phyloP scores from a whole-genome alignment of 2,888 invertebrate genomes.

The Nipponacmea schrenckii region DNA sequence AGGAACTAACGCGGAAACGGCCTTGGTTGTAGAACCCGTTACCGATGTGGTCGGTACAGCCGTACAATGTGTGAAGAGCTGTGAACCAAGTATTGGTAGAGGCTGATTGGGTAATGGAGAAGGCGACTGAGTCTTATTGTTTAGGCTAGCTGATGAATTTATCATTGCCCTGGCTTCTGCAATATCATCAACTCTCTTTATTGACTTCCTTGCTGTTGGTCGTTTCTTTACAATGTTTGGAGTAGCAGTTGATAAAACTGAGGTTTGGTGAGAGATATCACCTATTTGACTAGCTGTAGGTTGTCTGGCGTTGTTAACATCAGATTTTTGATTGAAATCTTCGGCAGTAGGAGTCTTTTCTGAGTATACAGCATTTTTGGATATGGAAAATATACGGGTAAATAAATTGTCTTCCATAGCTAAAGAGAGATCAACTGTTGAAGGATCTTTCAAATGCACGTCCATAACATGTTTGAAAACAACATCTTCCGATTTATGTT shows the following conservation, averaged over 20 bases:
- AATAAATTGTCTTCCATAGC: conserved; percentile 44
- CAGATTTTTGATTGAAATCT: background rate
- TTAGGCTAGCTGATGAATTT: background rate
- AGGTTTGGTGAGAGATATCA: background rate
- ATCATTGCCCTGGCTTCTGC: background rate
- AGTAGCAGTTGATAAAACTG: background rate
- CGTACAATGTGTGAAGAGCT: background rate
- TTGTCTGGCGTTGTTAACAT: background rate
- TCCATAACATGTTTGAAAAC: conserved; percentile 42
- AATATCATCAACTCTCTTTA: background rate
- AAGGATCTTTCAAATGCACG: conserved; percentile 32
- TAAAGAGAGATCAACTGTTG: conserved; percentile 40
- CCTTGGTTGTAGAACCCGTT: background rate
- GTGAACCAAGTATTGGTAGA: background rate
- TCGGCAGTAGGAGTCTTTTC: conserved; percentile 18
- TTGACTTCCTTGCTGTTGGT: background rate
- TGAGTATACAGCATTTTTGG: conserved; percentile 17
- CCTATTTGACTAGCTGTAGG: background rate
- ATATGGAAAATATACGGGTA: conserved; percentile 39
- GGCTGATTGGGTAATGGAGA: background rate
- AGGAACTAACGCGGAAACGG: background rate
- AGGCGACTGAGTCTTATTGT: background rate
- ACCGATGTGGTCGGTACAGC: background rate
- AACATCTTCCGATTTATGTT: conserved; percentile 37
- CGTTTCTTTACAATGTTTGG: background rate